Percentiles rank a stretch among this genome's conserved stretches.
Evolutionary conservation across 2,113 vertebrate species (phyloP).

Genomic region (Lepisosteus osseus): DNA sequence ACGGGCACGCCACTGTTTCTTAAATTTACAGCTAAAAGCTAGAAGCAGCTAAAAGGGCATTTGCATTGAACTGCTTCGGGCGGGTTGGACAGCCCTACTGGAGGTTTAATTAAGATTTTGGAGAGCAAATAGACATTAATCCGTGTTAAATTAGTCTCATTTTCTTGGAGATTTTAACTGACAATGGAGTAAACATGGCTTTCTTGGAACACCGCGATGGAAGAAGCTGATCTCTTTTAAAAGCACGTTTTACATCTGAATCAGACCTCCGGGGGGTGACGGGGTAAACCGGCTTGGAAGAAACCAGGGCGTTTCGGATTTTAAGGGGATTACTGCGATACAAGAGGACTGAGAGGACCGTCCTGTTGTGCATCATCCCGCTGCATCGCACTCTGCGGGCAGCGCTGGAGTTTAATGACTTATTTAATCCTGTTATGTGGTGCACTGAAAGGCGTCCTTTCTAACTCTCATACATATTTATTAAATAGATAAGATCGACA

Average conservation of each 20-base stretch:
- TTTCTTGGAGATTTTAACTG: slow-evolving; percentile 25
- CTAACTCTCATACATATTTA: slow-evolving; percentile 21
- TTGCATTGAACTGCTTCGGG: slow-evolving; percentile 22
- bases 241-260: slow-evolving; percentile 36
- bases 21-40: too few relatives aligned
- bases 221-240: slow-evolving; percentile 23
- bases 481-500: slow-evolving; percentile 6
- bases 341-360: slow-evolving; percentile 3
- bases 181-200: slow-evolving; percentile 36
- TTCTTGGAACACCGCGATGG: slow-evolving; percentile 19
- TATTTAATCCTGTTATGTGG: background rate
- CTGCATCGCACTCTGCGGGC: slow-evolving; percentile 18
- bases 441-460: background rate
- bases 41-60: slow-evolving; percentile 1
- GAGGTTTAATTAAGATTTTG: slow-evolving; percentile 15
- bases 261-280: slow-evolving; percentile 18
- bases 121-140: slow-evolving; percentile 35
- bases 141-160: slow-evolving; percentile 31
- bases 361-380: slow-evolving; percentile 16
- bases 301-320: background rate
- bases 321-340: slow-evolving; percentile 24
- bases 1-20: too few relatives aligned
- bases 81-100: slow-evolving; percentile 7
- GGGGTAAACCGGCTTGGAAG: background rate
- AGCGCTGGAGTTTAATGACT: background rate